Conservation (phyloP, 2,797 vertebrate genomes). For the Dendrocincla fuliginosa region DNA sequence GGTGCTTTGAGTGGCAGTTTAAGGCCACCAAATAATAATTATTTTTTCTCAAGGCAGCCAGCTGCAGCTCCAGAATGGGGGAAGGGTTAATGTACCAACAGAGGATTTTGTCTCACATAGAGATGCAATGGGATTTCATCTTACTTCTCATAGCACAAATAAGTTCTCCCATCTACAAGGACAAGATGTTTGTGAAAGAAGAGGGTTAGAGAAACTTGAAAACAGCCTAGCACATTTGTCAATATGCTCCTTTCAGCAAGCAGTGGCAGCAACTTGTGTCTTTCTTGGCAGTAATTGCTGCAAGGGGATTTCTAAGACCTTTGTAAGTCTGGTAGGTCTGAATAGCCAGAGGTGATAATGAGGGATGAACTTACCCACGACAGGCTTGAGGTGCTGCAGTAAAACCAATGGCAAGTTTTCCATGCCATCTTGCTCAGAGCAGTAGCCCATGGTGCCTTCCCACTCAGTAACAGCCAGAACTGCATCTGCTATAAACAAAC, state of each 20-base stretch:
- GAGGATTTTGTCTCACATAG: neutral
- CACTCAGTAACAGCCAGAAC: neutral
- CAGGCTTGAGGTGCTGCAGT: neutral
- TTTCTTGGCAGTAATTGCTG: neutral
- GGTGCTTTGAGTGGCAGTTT: neutral
- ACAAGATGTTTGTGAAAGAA: neutral
- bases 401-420: neutral
- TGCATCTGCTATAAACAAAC: neutral
- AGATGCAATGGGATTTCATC: neutral
- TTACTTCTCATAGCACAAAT: neutral
- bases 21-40: constrained; percentile 12
- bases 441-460: neutral
- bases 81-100: fast-evolving
- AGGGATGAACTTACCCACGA: neutral
- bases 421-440: neutral
- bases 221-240: neutral
- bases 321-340: neutral
- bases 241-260: neutral
- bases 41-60: neutral
- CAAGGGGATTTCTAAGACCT: neutral
- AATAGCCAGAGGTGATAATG: neutral
- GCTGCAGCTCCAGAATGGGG: neutral
- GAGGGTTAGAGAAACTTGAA: neutral
- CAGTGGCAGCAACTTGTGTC: neutral
- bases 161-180: neutral